phyloP scores from a whole-genome alignment of 2,888 invertebrate species.

The Sthenelais limicola region DNA sequence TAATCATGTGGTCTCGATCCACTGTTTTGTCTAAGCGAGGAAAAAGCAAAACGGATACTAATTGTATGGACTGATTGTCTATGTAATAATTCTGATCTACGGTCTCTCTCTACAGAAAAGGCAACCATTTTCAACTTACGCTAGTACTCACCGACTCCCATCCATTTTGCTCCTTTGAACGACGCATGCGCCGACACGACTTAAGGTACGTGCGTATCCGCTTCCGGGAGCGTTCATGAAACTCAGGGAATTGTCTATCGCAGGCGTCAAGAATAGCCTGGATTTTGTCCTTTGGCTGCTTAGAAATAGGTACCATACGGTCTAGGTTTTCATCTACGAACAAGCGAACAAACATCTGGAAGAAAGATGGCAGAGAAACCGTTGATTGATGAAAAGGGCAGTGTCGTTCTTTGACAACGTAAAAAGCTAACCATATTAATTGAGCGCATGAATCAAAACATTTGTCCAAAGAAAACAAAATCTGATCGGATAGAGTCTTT shows the following conservation, averaged over 20 bases:
- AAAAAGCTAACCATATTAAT: background rate
- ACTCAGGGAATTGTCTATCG: conserved; percentile 96
- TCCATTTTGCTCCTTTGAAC: conserved; percentile 84
- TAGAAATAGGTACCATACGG: conserved; percentile 95
- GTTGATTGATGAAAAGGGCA: background rate
- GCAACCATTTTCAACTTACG: too few relatives aligned
- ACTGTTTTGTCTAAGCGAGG: too few relatives aligned
- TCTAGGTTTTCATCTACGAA: conserved; percentile 98
- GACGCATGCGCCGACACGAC: conserved; percentile 94
- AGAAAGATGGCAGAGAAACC: background rate
- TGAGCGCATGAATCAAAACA: too few relatives aligned
- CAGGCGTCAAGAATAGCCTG: conserved; percentile 98
- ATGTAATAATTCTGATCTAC: too few relatives aligned
- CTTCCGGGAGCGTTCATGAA: conserved; percentile 94
- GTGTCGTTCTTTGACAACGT: background rate
- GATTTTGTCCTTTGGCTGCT: conserved; percentile 97
- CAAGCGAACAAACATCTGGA: conserved; percentile 96
- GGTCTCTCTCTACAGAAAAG: too few relatives aligned
- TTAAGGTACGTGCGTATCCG: conserved; percentile 95
- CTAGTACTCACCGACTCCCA: conserved; percentile 88
- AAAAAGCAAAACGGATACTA: too few relatives aligned
- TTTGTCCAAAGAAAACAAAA: conserved; percentile 14
- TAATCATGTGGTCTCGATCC: too few relatives aligned
- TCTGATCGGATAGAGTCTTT: background rate
- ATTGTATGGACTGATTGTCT: too few relatives aligned